Evolutionary conservation across 2,113 vertebrate genomes (phyloP).

Genomic region (Prunella fulvescens): DNA sequence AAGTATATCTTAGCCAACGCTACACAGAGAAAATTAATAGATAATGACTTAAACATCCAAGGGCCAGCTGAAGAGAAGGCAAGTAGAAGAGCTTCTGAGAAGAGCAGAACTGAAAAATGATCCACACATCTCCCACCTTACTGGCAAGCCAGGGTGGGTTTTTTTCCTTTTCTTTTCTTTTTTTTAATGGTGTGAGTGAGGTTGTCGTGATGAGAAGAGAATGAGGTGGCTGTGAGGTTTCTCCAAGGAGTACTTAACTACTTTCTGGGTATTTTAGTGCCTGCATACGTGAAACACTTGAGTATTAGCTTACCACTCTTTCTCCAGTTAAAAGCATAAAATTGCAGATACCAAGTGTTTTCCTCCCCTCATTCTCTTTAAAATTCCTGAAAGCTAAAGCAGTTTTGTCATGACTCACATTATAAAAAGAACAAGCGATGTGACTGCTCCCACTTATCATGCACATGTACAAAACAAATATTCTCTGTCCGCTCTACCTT

Average conservation of each 20-base stretch:
- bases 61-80: neutral
- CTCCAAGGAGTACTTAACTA: constrained; percentile 42
- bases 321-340: constrained; percentile 77
- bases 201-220: constrained; percentile 21
- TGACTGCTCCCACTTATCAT: constrained; percentile 68
- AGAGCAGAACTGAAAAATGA: neutral
- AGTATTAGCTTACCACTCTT: constrained; percentile 68
- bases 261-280: constrained; percentile 42
- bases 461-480: constrained; percentile 64
- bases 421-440: constrained; percentile 76
- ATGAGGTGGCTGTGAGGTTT: constrained; percentile 19
- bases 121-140: neutral
- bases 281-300: constrained; percentile 59
- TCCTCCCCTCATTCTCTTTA: constrained; percentile 58
- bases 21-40: neutral
- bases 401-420: constrained; percentile 78
- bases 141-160: neutral
- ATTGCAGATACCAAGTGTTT: constrained; percentile 71
- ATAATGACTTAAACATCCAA: neutral
- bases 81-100: neutral
- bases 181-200: constrained; percentile 3
- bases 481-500: constrained; percentile 53
- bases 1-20: neutral
- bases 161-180: neutral
- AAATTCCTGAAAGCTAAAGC: constrained; percentile 73